These are phyloP conservation scores for Drosophila mimetica DNA, from an alignment of 2,888 invertebrate genomes.

Conservation along the genomic window DNA sequence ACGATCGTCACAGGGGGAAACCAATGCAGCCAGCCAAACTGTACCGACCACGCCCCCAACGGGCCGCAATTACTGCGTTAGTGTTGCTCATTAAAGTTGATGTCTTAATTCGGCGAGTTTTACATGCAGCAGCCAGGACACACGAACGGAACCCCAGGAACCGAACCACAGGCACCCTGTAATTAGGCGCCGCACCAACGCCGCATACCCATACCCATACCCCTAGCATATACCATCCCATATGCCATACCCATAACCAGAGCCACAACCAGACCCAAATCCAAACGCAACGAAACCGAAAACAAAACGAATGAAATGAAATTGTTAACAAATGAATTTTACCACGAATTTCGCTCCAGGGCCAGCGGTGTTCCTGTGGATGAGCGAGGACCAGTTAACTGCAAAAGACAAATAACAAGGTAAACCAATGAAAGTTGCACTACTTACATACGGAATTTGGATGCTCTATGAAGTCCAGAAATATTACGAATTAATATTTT, in stretches of 20 bases:
- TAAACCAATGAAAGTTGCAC: neutral
- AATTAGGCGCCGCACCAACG: constrained; percentile 70
- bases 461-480: constrained; percentile 10
- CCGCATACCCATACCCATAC: neutral
- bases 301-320: constrained; percentile 63
- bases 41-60: constrained; percentile 60
- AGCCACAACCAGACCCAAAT: constrained; percentile 30
- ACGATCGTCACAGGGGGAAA: constrained; percentile 49
- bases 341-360: constrained; percentile 70
- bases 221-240: constrained; percentile 1
- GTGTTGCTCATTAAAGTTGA: constrained; percentile 78
- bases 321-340: constrained; percentile 77
- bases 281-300: constrained; percentile 32
- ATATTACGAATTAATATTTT: no score
- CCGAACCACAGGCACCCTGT: constrained; percentile 59
- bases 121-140: constrained; percentile 54
- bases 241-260: constrained; percentile 13
- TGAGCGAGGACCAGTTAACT: constrained; percentile 59
- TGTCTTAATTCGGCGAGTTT: constrained; percentile 75
- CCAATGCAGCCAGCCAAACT: constrained; percentile 55
- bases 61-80: constrained; percentile 72
- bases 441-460: neutral
- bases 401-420: constrained; percentile 74
- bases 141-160: constrained; percentile 30
- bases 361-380: constrained; percentile 38